Percentiles rank a stretch among this genome's conserved stretches.
phyloP scores from a whole-genome alignment of 1,140 invertebrate species.

The Planococcus citri region DNA sequence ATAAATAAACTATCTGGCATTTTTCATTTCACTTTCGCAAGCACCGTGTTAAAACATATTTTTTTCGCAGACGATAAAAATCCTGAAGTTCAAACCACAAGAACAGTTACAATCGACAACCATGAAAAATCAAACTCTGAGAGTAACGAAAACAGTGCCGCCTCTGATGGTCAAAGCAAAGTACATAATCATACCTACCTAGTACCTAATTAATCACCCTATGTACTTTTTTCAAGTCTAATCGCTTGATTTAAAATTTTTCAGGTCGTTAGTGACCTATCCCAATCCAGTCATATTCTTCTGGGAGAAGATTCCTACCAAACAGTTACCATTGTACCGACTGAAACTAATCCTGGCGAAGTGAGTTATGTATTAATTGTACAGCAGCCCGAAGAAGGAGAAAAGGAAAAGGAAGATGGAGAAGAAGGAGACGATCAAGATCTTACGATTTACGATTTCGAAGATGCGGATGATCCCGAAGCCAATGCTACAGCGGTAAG shows the following conservation, averaged over 20 bases:
- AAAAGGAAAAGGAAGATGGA: conserved; percentile 44
- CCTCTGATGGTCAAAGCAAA: neutral
- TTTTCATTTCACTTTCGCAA: neutral
- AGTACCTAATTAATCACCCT: too few relatives aligned
- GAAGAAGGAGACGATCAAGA: conserved; percentile 47
- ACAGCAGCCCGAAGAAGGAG: conserved; percentile 45
- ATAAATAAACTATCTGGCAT: too few relatives aligned
- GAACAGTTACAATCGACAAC: neutral
- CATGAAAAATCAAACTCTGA: neutral
- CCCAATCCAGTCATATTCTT: neutral
- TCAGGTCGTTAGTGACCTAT: neutral
- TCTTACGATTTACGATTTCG: conserved; percentile 50
- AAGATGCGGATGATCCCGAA: conserved; percentile 45
- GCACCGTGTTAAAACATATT: neutral
- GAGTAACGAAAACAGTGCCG: neutral
- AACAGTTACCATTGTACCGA: conserved; percentile 74
- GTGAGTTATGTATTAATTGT: conserved; percentile 81
- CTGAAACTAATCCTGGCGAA: conserved; percentile 62
- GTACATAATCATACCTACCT: neutral
- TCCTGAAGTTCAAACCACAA: neutral
- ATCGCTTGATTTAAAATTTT: neutral
- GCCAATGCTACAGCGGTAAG: conserved; percentile 30
- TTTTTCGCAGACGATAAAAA: neutral
- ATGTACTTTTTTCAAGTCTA: neutral
- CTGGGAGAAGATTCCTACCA: conserved; percentile 35